Conservation (phyloP, 2,797 vertebrate genomes). For the Sardinella longiceps region DNA sequence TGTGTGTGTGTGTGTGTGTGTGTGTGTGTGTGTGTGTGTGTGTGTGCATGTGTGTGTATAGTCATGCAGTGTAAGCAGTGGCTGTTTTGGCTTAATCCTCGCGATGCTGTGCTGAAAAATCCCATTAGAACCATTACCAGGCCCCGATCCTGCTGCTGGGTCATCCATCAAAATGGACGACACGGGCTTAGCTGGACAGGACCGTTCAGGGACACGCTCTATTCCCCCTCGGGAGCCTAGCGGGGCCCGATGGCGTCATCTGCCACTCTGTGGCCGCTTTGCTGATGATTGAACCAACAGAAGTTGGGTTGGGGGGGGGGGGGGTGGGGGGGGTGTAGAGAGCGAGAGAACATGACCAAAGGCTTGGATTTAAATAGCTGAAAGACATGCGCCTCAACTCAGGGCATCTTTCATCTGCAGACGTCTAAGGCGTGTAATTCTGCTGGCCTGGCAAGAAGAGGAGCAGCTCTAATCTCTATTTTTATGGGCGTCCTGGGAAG, state of each 20-base stretch:
- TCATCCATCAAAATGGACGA: slow-evolving; percentile 39
- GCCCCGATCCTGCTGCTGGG: slow-evolving; percentile 2
- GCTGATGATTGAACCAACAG: background rate
- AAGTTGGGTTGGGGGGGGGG: too few relatives aligned
- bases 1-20: background rate
- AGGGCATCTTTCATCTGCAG: background rate
- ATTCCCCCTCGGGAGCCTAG: background rate
- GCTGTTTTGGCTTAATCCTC: slow-evolving; percentile 38
- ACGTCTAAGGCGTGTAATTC: background rate
- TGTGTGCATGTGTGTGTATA: background rate
- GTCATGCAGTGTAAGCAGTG: background rate
- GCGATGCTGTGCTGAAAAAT: slow-evolving; percentile 41
- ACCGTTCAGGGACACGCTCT: slow-evolving; percentile 10
- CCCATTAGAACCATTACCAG: slow-evolving; percentile 44
- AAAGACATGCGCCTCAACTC: background rate
- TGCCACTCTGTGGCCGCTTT: background rate
- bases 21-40: too few relatives aligned
- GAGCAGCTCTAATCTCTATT: background rate
- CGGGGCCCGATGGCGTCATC: slow-evolving; percentile 1
- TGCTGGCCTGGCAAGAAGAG: background rate
- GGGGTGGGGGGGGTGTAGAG: too few relatives aligned
- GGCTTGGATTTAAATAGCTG: background rate
- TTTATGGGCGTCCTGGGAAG: background rate
- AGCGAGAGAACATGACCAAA: background rate
- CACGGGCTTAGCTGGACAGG: slow-evolving; percentile 12